A percentile compares a stretch with the other conserved stretches of the same genome.
Evolutionary conservation across 2,113 vertebrate species (phyloP).

Genomic region (Cettia cetti): DNA sequence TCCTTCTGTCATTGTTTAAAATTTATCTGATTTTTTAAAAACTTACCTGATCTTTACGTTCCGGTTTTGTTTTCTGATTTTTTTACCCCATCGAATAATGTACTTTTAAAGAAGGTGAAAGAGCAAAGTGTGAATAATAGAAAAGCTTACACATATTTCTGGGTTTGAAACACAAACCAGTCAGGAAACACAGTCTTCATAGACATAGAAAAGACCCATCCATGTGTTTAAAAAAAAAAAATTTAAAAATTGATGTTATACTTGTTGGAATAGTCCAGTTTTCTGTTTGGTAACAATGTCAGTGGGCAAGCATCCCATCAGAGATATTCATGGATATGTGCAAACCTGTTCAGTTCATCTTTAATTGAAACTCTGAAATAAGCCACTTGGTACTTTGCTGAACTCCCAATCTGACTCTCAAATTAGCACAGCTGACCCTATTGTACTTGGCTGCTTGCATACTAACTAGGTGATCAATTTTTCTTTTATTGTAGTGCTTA

Average conservation of each 20-base stretch:
- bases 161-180: neutral
- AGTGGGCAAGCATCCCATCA: neutral
- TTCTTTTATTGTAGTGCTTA: constrained; percentile 25
- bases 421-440: constrained; percentile 29
- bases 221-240: neutral
- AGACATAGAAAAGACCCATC: neutral
- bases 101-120: neutral
- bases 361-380: constrained; percentile 69
- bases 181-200: neutral
- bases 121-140: neutral
- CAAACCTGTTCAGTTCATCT: constrained; percentile 44
- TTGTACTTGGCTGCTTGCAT: constrained; percentile 26
- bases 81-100: neutral
- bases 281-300: neutral
- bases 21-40: neutral
- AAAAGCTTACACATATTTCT: neutral
- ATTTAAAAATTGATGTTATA: neutral
- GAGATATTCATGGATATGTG: neutral
- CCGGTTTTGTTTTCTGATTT: neutral
- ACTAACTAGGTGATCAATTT: constrained; percentile 52
- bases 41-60: neutral
- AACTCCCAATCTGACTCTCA: constrained; percentile 34
- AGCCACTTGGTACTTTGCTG: constrained; percentile 46
- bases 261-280: neutral
- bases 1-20: neutral